Conservation (phyloP, 2,888 invertebrate genomes). For the Cephus spinipes region DNA sequence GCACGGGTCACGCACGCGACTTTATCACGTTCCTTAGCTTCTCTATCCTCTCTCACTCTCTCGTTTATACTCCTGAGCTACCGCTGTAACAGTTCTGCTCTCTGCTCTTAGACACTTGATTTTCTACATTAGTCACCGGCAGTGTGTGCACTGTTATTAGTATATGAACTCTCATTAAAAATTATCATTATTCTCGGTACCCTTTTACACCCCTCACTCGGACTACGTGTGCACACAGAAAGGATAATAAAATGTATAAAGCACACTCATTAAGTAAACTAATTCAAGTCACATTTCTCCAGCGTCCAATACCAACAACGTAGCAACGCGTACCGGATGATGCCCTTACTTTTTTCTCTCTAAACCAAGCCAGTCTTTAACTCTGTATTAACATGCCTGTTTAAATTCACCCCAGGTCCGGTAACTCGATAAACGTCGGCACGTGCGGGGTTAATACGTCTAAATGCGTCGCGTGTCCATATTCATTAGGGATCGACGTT, state of each 20-base stretch:
- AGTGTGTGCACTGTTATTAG: neutral
- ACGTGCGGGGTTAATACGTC: slow-evolving; percentile 51
- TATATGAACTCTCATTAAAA: neutral
- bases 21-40: slow-evolving; percentile 32
- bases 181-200: neutral
- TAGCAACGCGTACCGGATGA: neutral
- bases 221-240: neutral
- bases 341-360: neutral
- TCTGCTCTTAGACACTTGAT: neutral
- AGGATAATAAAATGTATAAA: neutral
- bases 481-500: slow-evolving; percentile 54
- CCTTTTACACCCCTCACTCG: neutral
- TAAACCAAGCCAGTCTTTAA: neutral
- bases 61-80: slow-evolving; percentile 14
- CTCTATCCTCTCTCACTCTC: slow-evolving; percentile 10
- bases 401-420: slow-evolving; percentile 8
- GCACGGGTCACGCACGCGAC: slow-evolving; percentile 48
- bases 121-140: neutral
- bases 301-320: neutral
- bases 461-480: slow-evolving; percentile 62
- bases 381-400: neutral
- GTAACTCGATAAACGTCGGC: slow-evolving; percentile 28
- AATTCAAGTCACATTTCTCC: neutral
- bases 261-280: neutral
- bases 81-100: neutral